These are phyloP conservation scores for Stegodyphus dumicola DNA, from an alignment of 1,140 invertebrate genomes.

Conservation along the genomic window DNA sequence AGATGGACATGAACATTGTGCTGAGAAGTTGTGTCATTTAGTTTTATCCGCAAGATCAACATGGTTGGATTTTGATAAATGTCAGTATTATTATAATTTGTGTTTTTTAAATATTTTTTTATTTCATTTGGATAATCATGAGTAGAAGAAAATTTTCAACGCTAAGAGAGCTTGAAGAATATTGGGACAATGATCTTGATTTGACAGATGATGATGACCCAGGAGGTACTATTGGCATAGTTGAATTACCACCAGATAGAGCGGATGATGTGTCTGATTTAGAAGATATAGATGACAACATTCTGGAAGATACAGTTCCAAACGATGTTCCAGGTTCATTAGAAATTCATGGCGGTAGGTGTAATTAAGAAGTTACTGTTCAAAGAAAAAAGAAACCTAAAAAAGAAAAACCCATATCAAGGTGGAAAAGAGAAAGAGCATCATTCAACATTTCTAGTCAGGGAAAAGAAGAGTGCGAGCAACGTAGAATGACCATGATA, in stretches of 20 bases:
- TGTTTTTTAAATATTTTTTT: too few relatives aligned
- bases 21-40: slow-evolving; percentile 39
- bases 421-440: slow-evolving; percentile 14
- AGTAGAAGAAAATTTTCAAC: slow-evolving; percentile 28
- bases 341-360: slow-evolving; percentile 37
- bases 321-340: slow-evolving; percentile 37
- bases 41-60: slow-evolving; percentile 37
- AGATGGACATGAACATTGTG: slow-evolving; percentile 33
- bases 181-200: slow-evolving; percentile 39
- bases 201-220: slow-evolving; percentile 37
- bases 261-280: slow-evolving; percentile 37
- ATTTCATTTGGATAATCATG: slow-evolving; percentile 3
- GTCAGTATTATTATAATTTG: slow-evolving; percentile 23
- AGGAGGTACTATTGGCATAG: slow-evolving; percentile 35
- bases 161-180: slow-evolving; percentile 39
- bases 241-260: slow-evolving; percentile 39
- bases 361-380: slow-evolving; percentile 21
- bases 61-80: slow-evolving; percentile 37
- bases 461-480: slow-evolving; percentile 35
- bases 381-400: slow-evolving; percentile 11
- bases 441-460: slow-evolving; percentile 40
- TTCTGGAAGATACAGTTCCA: slow-evolving; percentile 37
- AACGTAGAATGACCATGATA: slow-evolving; percentile 39
- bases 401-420: slow-evolving; percentile 3
- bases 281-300: slow-evolving; percentile 40